Base-by-base conservation (phyloP, 2,888 invertebrate species). In the Patella depressa region DNA sequence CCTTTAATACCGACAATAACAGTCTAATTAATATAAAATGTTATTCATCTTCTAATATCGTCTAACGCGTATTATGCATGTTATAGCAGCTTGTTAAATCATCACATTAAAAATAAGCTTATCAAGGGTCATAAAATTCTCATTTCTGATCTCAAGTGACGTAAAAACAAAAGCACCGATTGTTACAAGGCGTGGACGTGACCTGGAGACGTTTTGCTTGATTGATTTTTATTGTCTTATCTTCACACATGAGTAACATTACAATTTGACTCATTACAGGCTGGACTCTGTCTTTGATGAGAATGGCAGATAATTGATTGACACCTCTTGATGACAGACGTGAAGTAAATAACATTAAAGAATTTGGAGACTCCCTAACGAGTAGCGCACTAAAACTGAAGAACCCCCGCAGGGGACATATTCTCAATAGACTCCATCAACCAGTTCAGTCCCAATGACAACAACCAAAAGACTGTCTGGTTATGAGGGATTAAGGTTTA, bases 281-380 rank as follows among this genome's bases (percentile, higher is more conserved):
- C 17, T 65, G 24, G 11, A 24, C 19, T 24, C 24, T 65, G 12
- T 24, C 19, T 24, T 24, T 24, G 19, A 24, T 12, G 12, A 65
- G 65, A 24, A 65, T 65, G 65, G 24, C 65, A 65, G 65, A 65
- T 24, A 65, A 65, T 19, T 65, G 65, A 65, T 65, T 65, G 65
- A 65, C 65, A 65, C 65, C 24, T 65, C 19, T 19, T 12, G 19
- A 65, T 65, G 65, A 65, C 65, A 65, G 65, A 65, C 65, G 24
- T 24, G 65, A 12, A 12, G 65, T 65, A 65, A 65, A 65, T 45
- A 45, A 45, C 45, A 45, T 45, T 45, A 9, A 45, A 45, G 45
- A 45, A 45, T 45, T 45, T 45, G 45, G 45, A 45, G 45, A 45
- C 45, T 45, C 45, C 45, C 45, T 45, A 45, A 45, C 9, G 45